Conservation (phyloP, 2,797 vertebrate species). For the Poecilia picta region DNA sequence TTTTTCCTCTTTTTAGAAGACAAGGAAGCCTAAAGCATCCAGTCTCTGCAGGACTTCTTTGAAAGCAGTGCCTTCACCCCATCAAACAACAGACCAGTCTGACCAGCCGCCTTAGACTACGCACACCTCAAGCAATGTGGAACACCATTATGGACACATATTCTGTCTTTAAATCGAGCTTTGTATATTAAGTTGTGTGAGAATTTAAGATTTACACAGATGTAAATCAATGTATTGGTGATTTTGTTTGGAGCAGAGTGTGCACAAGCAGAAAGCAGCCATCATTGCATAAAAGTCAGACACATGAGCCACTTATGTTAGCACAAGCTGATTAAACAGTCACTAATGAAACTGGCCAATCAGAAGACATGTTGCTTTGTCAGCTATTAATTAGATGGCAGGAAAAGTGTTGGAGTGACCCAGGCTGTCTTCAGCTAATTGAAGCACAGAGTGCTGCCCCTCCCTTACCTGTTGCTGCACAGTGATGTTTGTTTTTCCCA, state of each 20-base stretch:
- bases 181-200: neutral
- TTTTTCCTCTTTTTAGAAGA: constrained; percentile 40
- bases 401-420: neutral
- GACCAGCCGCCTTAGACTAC: constrained; percentile 36
- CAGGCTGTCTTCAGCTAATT: neutral
- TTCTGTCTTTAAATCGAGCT: neutral
- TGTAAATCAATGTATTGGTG: neutral
- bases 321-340: neutral
- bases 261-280: neutral
- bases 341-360: neutral
- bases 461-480: neutral
- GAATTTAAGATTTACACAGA: neutral
- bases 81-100: constrained; percentile 38
- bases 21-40: constrained; percentile 45
- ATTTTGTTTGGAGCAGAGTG: neutral
- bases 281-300: neutral
- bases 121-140: constrained; percentile 28
- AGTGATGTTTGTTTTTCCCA: neutral
- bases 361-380: neutral
- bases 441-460: neutral
- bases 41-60: constrained; percentile 11
- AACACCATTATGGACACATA: constrained; percentile 11
- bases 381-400: neutral
- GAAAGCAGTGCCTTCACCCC: constrained; percentile 60
- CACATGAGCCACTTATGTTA: neutral